Evolutionary conservation across 2,113 vertebrate genomes (phyloP).

Genomic region (Pteronura brasiliensis): DNA sequence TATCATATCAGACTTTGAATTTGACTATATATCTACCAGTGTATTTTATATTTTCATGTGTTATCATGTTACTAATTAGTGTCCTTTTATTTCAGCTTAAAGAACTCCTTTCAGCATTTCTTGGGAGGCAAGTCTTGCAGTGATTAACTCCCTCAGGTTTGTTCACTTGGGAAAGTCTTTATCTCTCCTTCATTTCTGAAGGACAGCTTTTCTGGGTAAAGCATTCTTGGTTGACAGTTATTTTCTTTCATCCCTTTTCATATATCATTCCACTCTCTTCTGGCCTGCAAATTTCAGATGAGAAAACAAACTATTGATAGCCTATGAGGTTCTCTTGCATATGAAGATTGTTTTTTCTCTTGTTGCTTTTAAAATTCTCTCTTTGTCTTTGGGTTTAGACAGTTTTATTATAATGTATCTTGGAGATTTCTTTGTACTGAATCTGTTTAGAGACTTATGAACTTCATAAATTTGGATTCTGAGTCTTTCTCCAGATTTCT

Average conservation of each 20-base stretch:
- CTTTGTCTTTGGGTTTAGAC: background rate
- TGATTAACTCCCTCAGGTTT: background rate
- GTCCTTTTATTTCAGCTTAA: background rate
- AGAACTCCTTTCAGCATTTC: background rate
- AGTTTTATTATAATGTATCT: background rate
- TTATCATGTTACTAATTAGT: background rate
- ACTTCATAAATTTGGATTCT: background rate
- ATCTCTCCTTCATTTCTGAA: background rate
- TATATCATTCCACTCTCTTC: background rate
- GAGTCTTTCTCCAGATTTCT: background rate
- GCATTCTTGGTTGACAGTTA: background rate
- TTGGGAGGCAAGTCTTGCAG: background rate
- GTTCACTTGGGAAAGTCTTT: background rate
- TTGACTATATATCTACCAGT: background rate
- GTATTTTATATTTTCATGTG: background rate
- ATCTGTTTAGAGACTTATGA: background rate
- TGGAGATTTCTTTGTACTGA: background rate
- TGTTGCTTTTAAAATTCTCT: background rate
- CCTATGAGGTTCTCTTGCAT: background rate
- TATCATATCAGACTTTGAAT: background rate
- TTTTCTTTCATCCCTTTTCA: background rate
- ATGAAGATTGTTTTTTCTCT: background rate
- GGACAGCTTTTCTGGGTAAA: background rate
- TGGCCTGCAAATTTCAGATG: background rate
- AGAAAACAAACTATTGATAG: background rate